phyloP scores from a whole-genome alignment of 2,888 invertebrate species.

The Muschampia plurimacula region DNA sequence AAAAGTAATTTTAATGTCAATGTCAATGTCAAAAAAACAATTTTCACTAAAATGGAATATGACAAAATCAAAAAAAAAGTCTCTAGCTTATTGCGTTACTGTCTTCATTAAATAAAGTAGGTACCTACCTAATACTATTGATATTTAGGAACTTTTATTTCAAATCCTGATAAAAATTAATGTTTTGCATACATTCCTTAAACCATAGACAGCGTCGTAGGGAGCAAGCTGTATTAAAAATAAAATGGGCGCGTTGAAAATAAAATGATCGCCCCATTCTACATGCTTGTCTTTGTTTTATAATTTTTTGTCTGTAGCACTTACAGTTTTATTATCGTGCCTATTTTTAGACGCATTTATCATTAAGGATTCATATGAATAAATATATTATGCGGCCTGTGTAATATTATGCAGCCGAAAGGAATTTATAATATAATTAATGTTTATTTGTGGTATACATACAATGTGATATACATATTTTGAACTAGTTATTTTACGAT shows the following conservation, averaged over 20 bases:
- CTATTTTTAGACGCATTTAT: slow-evolving; percentile 25
- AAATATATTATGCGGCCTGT: background rate
- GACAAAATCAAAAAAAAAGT: no score
- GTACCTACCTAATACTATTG: no score
- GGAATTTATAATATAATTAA: background rate
- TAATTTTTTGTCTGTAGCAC: slow-evolving; percentile 32
- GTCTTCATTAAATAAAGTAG: no score
- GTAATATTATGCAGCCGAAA: slow-evolving; percentile 7
- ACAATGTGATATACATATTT: background rate
- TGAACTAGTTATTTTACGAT: background rate
- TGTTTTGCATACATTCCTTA: background rate
- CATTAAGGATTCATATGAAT: slow-evolving; percentile 6
- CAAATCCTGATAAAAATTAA: background rate
- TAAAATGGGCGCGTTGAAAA: slow-evolving; percentile 19
- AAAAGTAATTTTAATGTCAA: no score
- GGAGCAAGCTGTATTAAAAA: slow-evolving; percentile 2
- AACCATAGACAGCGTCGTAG: background rate
- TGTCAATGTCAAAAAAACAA: no score
- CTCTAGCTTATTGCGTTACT: no score
- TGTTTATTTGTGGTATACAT: no score
- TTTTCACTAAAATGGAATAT: no score
- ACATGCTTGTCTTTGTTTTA: slow-evolving; percentile 31
- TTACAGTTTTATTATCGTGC: slow-evolving; percentile 18
- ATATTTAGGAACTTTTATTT: no score
- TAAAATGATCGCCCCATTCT: slow-evolving; percentile 17